Evolutionary conservation across 2,888 invertebrate species (phyloP).

Genomic region (Cepaea hortensis): DNA sequence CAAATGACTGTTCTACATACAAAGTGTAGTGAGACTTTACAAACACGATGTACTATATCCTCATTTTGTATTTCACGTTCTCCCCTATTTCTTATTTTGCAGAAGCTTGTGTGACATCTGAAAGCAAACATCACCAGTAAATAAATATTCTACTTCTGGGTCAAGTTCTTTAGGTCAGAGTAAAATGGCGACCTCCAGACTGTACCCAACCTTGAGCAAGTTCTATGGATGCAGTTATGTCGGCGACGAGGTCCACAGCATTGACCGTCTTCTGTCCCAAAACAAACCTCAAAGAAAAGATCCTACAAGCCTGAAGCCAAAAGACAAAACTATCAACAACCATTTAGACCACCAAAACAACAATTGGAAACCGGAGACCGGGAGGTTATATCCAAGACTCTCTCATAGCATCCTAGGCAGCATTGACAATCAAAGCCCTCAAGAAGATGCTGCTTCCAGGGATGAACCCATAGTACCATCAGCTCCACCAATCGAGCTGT

Average conservation of each 20-base stretch:
- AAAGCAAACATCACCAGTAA: too few species aligned
- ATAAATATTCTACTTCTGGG: too few species aligned
- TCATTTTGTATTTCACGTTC: too few species aligned
- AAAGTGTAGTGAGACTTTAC: too few species aligned
- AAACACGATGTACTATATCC: too few species aligned
- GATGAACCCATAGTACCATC: background rate
- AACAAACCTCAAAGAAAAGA: slow-evolving; percentile 15
- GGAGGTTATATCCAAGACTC: background rate
- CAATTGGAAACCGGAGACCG: background rate
- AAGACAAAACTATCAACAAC: background rate
- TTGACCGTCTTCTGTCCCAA: background rate
- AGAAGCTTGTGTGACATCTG: too few species aligned
- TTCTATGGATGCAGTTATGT: slow-evolving; percentile 18
- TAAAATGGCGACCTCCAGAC: slow-evolving; percentile 26
- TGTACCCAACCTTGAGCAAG: slow-evolving; percentile 28
- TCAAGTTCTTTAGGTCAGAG: too few species aligned
- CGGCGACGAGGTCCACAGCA: slow-evolving; percentile 3
- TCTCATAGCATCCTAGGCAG: background rate
- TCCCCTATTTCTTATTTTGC: too few species aligned
- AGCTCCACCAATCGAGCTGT: background rate
- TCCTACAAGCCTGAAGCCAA: background rate
- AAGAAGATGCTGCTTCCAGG: background rate
- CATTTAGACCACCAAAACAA: background rate
- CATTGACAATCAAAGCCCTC: background rate
- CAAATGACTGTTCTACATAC: too few species aligned